A percentile compares a stretch with the other conserved stretches of the same genome.
These are phyloP conservation scores for Perdix hodgsoniae DNA, from an alignment of 2,797 vertebrate genomes.

Conservation along the genomic window DNA sequence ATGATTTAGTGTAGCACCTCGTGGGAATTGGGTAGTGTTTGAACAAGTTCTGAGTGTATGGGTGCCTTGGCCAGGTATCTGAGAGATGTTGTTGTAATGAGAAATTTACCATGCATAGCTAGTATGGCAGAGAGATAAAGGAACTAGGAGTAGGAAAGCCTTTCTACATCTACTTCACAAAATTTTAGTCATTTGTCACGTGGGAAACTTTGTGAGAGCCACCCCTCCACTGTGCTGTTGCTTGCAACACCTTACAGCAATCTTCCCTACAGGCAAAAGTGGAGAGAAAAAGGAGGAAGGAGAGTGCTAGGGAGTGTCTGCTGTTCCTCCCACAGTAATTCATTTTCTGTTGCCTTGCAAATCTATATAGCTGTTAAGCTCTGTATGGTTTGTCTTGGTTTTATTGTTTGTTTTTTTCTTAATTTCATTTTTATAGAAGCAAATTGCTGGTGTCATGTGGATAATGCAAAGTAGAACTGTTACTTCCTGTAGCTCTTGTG, in stretches of 20 bases:
- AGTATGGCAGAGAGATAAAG: neutral
- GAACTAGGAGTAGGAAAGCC: neutral
- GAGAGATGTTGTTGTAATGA: neutral
- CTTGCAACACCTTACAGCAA: neutral
- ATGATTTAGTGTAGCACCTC: neutral
- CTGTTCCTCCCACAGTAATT: accelerated
- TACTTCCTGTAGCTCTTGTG: neutral
- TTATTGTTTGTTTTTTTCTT: neutral
- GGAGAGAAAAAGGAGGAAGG: neutral
- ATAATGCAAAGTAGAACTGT: neutral
- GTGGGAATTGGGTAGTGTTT: neutral
- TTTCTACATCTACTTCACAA: neutral
- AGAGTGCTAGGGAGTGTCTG: neutral
- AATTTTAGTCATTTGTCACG: neutral
- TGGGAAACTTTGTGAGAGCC: neutral
- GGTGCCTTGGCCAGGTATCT: too few species aligned
- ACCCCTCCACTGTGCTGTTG: neutral
- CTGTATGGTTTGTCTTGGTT: neutral
- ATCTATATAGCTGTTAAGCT: neutral
- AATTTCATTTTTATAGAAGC: neutral
- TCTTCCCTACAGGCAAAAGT: neutral
- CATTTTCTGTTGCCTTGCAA: neutral
- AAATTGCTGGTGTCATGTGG: neutral
- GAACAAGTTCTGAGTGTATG: neutral
- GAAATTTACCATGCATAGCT: neutral